Conservation (phyloP, 2,113 vertebrate species). For the Bufo gargarizans region DNA sequence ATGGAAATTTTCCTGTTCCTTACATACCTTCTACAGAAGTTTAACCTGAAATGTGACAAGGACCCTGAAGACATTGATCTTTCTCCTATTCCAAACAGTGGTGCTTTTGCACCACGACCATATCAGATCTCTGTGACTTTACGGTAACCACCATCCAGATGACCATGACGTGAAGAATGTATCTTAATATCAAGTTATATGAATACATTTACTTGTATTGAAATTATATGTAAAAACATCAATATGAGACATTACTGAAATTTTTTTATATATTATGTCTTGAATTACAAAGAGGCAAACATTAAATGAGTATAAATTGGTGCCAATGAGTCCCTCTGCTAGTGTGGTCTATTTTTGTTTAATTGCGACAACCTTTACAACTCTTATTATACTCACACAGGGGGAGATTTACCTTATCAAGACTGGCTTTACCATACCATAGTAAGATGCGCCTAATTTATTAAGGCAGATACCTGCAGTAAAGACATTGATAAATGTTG, state of each 20-base stretch:
- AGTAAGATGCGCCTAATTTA: too few species aligned
- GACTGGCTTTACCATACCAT: too few species aligned
- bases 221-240: neutral
- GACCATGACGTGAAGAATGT: neutral
- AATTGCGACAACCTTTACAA: too few species aligned
- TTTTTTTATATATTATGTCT: neutral
- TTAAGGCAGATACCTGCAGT: too few species aligned
- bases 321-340: too few species aligned
- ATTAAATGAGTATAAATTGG: too few species aligned
- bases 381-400: too few species aligned
- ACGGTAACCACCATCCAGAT: neutral
- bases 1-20: slow-evolving; percentile 52
- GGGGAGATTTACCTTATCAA: too few species aligned
- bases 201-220: neutral
- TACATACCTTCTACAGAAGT: slow-evolving; percentile 35
- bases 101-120: neutral
- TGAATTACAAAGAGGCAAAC: too few species aligned
- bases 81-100: slow-evolving; percentile 1
- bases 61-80: slow-evolving; percentile 36
- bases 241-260: neutral
- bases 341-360: too few species aligned
- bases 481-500: too few species aligned
- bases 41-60: slow-evolving; percentile 14
- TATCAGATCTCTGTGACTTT: slow-evolving; percentile 13
- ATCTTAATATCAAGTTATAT: neutral